Evolutionary conservation across 2,888 invertebrate species (phyloP).

Genomic region (Masnerella sp.): DNA sequence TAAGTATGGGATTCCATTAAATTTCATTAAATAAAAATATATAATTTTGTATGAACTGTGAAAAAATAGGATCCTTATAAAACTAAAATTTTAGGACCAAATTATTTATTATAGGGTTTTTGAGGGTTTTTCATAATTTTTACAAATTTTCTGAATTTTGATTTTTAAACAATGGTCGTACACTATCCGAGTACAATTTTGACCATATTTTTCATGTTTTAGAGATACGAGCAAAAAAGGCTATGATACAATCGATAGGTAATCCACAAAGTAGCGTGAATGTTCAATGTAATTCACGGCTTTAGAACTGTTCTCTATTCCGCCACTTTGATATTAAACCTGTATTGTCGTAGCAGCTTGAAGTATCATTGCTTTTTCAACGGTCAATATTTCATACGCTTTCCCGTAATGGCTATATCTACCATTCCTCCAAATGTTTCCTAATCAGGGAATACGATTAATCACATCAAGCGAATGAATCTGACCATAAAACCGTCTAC

Average conservation of each 20-base stretch:
- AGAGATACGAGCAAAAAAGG: conserved; percentile 76
- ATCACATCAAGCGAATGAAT: background rate
- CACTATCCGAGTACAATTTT: background rate
- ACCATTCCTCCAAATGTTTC: conserved; percentile 8
- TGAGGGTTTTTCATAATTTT: background rate
- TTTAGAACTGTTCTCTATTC: conserved; percentile 49
- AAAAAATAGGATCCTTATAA: too few species aligned
- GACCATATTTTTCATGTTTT: conserved; percentile 74
- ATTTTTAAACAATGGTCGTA: too few species aligned
- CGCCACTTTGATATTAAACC: conserved; percentile 28
- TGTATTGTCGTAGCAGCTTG: conserved; percentile 45
- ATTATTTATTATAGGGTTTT: background rate
- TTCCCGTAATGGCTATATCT: conserved; percentile 32
- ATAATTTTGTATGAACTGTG: too few species aligned
- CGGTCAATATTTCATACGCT: conserved; percentile 30
- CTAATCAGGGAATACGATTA: conserved; percentile 11
- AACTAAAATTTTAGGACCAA: too few species aligned
- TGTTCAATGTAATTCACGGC: conserved; percentile 62
- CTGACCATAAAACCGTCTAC: background rate
- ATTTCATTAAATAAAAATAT: background rate
- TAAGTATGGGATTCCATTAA: conserved; percentile 80
- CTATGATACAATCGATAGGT: conserved; percentile 77
- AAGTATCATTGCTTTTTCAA: conserved; percentile 54
- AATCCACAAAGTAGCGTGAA: conserved; percentile 72
- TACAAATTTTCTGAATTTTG: too few species aligned